Evolutionary conservation across 2,797 vertebrate genomes (phyloP).

Genomic region (Lepilemur ruficaudatus): DNA sequence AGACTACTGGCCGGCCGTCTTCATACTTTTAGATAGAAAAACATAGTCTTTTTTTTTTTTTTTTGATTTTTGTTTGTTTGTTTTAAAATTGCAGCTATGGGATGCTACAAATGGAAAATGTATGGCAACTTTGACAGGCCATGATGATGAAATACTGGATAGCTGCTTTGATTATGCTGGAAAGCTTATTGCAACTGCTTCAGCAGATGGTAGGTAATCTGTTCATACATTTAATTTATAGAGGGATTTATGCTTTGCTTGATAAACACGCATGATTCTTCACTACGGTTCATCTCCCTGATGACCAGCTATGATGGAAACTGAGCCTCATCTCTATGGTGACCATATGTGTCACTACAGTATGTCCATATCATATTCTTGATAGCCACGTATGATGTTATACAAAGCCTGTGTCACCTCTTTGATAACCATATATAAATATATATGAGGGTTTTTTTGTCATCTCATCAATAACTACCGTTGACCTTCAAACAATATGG

Average conservation of each 20-base stretch:
- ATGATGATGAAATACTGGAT: constrained; percentile 93
- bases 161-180: constrained; percentile 95
- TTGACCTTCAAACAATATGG: background rate
- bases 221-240: background rate
- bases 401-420: background rate
- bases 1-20: background rate
- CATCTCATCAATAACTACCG: background rate
- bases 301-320: background rate
- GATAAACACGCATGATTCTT: background rate
- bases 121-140: constrained; percentile 90
- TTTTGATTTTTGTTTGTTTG: background rate
- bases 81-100: constrained; percentile 89
- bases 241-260: background rate
- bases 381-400: background rate
- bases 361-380: background rate
- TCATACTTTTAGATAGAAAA: background rate
- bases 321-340: background rate
- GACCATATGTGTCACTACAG: background rate
- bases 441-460: background rate
- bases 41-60: background rate
- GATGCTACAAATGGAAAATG: constrained; percentile 87
- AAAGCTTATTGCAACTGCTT: constrained; percentile 92
- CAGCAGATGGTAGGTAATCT: constrained; percentile 90
- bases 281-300: background rate
- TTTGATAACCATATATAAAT: background rate